phyloP scores from a whole-genome alignment of 2,888 invertebrate genomes.

The Scaptodrosophila latifasciaeformis region DNA sequence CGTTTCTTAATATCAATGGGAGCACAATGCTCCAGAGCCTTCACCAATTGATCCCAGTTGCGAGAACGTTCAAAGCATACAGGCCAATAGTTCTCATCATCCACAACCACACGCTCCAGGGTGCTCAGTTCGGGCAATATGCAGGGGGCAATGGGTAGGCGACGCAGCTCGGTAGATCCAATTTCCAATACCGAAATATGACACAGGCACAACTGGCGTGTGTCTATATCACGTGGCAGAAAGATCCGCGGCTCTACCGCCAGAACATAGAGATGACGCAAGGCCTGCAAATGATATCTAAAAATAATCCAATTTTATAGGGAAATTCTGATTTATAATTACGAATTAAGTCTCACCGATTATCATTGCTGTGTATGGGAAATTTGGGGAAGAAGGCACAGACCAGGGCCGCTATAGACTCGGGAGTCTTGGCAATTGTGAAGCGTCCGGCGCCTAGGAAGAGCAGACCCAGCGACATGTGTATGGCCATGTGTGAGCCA shows the following conservation, averaged over 20 bases:
- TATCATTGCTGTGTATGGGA: slow-evolving; percentile 96
- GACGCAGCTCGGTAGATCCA: slow-evolving; percentile 76
- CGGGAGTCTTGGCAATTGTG: slow-evolving; percentile 87
- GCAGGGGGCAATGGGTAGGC: slow-evolving; percentile 85
- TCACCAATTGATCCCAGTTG: slow-evolving; percentile 89
- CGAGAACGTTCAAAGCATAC: slow-evolving; percentile 86
- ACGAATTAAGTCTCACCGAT: too few species aligned
- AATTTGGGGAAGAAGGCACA: slow-evolving; percentile 98
- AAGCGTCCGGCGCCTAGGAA: slow-evolving; percentile 96
- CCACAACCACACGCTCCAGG: slow-evolving; percentile 84
- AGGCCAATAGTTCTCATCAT: slow-evolving; percentile 93
- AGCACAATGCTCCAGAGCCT: slow-evolving; percentile 81
- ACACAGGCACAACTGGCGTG: slow-evolving; percentile 87
- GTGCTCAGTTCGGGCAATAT: slow-evolving; percentile 87
- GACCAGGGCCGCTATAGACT: slow-evolving; percentile 91
- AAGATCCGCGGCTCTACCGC: slow-evolving; percentile 94
- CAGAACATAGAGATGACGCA: slow-evolving; percentile 95
- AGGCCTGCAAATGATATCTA: slow-evolving; percentile 97
- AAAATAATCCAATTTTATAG: slow-evolving; percentile 28
- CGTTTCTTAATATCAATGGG: slow-evolving; percentile 90
- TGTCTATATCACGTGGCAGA: slow-evolving; percentile 89
- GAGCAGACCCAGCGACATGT: slow-evolving; percentile 93
- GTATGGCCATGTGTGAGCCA: slow-evolving; percentile 95
- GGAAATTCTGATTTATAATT: too few species aligned
- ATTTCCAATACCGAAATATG: slow-evolving; percentile 79